A percentile compares a stretch with the other conserved stretches of the same genome.
Evolutionary conservation across 2,888 invertebrate genomes (phyloP).

Genomic region (Trissoscelio sp.): DNA sequence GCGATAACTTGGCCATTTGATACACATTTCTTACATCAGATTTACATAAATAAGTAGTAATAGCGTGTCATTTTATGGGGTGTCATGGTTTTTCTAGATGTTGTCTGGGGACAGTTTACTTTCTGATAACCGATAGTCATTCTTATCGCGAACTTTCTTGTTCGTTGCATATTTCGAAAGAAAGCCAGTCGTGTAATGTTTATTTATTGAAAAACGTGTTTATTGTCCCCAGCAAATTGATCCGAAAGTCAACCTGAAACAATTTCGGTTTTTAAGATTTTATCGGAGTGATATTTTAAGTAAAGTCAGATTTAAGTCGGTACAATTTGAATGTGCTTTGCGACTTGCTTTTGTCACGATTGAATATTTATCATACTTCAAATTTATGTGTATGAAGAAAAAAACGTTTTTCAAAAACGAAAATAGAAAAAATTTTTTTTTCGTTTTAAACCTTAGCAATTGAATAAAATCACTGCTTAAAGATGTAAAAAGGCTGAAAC

Average conservation of each 20-base stretch:
- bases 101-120: constrained; percentile 39
- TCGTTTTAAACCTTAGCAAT: too few relatives aligned
- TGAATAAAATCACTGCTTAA: too few relatives aligned
- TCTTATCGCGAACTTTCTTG: constrained; percentile 59
- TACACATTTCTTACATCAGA: constrained; percentile 43
- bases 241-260: constrained; percentile 10
- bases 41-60: constrained; percentile 58
- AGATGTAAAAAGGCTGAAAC: too few relatives aligned
- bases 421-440: too few relatives aligned
- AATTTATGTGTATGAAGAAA: too few relatives aligned
- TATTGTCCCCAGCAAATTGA: constrained; percentile 26
- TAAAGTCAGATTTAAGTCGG: not conserved
- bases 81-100: constrained; percentile 41
- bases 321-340: not conserved
- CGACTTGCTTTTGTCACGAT: not conserved
- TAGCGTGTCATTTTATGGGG: constrained; percentile 23
- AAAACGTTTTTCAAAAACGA: too few relatives aligned
- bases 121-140: constrained; percentile 53
- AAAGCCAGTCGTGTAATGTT: constrained; percentile 34
- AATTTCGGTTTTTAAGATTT: constrained; percentile 36
- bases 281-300: not conserved
- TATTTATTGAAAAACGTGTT: constrained; percentile 37
- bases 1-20: constrained; percentile 32
- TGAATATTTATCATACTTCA: too few relatives aligned
- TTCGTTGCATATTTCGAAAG: constrained; percentile 38